Evolutionary conservation across 1,140 invertebrate species (phyloP).

Genomic region (Plectus sambesii): DNA sequence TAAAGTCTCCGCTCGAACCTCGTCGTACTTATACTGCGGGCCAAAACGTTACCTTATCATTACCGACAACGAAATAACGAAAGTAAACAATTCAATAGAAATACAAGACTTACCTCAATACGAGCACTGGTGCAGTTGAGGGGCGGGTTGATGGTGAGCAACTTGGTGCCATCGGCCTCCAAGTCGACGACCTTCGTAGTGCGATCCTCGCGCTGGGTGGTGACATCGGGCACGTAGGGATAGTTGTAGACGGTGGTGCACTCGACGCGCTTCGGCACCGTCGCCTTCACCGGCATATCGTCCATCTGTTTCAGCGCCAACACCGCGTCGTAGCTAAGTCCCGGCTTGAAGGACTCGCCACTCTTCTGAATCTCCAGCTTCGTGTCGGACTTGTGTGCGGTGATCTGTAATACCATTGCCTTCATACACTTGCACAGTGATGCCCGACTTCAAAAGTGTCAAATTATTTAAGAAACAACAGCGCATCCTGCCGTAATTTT

Average conservation of each 20-base stretch:
- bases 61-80: too few relatives aligned
- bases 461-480: too few relatives aligned
- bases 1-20: too few relatives aligned
- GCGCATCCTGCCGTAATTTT: too few relatives aligned
- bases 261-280: constrained; percentile 38
- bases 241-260: constrained; percentile 43
- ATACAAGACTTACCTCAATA: constrained; percentile 42
- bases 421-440: not conserved
- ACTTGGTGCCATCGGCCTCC: constrained; percentile 41
- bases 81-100: too few relatives aligned
- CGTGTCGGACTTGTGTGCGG: constrained; percentile 62
- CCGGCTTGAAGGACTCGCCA: constrained; percentile 72
- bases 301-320: constrained; percentile 52
- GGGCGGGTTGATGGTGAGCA: constrained; percentile 40
- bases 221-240: constrained; percentile 27
- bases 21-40: too few relatives aligned
- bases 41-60: too few relatives aligned
- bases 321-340: constrained; percentile 66
- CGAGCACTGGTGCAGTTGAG: constrained; percentile 41
- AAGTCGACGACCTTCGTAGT: constrained; percentile 37
- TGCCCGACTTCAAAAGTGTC: too few relatives aligned
- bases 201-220: constrained; percentile 35
- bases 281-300: constrained; percentile 40
- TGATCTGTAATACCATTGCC: constrained; percentile 18
- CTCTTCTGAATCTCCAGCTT: constrained; percentile 69